Percentiles rank a stretch among this genome's conserved stretches.
These are phyloP conservation scores for Carassius carassius DNA, from an alignment of 2,113 vertebrate genomes.

Conservation along the genomic window DNA sequence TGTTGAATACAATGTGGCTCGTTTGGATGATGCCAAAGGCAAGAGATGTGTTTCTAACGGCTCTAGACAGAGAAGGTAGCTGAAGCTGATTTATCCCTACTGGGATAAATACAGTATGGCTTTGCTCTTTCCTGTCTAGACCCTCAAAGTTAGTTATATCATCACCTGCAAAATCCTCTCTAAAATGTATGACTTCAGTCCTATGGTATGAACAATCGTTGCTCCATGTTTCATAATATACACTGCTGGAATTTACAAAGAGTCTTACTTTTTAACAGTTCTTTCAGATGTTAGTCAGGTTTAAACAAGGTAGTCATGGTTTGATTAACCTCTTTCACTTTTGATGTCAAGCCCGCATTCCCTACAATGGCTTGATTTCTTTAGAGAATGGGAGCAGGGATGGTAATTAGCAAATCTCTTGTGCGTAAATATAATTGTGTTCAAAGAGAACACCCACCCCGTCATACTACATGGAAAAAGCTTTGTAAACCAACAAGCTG, in stretches of 20 bases:
- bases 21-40: constrained; percentile 55
- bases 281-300: constrained; percentile 26
- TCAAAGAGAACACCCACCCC: constrained; percentile 12
- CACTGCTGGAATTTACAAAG: not conserved
- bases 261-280: not conserved
- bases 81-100: not conserved
- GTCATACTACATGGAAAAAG: constrained; percentile 44
- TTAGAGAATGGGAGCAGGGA: constrained; percentile 55
- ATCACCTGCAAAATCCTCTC: not conserved
- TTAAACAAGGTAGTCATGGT: constrained; percentile 30
- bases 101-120: not conserved
- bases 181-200: not conserved
- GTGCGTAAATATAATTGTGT: constrained; percentile 54
- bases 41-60: constrained; percentile 28
- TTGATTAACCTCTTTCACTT: constrained; percentile 37
- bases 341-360: constrained; percentile 7
- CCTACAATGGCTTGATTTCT: not conserved
- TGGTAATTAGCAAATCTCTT: constrained; percentile 56
- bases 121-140: not conserved
- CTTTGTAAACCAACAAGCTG: constrained; percentile 19
- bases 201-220: no score
- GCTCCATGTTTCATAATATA: no score
- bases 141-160: not conserved
- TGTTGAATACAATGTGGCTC: constrained; percentile 60
- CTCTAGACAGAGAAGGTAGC: constrained; percentile 20